These are phyloP conservation scores for Hanleya hanleyi DNA, from an alignment of 2,888 invertebrate species.

Conservation along the genomic window DNA sequence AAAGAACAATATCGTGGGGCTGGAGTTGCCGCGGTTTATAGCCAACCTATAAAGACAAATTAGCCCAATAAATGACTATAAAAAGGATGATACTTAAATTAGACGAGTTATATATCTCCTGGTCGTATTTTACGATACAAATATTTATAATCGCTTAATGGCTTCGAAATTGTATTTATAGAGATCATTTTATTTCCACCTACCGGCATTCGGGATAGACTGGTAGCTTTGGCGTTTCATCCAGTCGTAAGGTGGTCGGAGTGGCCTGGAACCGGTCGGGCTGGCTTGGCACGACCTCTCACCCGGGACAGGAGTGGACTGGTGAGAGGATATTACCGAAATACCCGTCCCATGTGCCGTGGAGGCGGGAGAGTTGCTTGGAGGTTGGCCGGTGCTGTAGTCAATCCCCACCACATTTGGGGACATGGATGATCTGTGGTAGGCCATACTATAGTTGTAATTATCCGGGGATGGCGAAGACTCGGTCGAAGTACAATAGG, in stretches of 20 bases:
- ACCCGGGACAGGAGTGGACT: background rate
- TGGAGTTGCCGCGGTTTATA: too few relatives aligned
- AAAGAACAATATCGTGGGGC: too few relatives aligned
- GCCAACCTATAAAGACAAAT: background rate
- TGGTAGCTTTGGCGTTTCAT: conserved; percentile 62
- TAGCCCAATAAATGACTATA: conserved; percentile 1
- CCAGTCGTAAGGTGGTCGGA: conserved; percentile 66
- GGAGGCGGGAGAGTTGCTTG: background rate
- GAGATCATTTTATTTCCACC: conserved; percentile 14
- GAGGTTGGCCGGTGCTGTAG: background rate
- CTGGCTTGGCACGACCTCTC: background rate
- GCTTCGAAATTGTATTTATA: too few relatives aligned
- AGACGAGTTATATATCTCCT: background rate
- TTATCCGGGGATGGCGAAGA: background rate
- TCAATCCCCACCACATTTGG: background rate
- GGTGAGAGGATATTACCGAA: background rate
- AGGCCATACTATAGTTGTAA: background rate
- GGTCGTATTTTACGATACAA: background rate
- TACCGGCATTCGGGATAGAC: conserved; percentile 55
- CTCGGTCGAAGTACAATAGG: background rate
- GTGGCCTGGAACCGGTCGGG: conserved; percentile 41
- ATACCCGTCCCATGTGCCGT: background rate
- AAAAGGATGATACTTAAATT: conserved; percentile 3
- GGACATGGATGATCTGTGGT: background rate
- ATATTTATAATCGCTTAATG: background rate